phyloP scores from a whole-genome alignment of 2,797 vertebrate species.

The Notolepis coatsorum region DNA sequence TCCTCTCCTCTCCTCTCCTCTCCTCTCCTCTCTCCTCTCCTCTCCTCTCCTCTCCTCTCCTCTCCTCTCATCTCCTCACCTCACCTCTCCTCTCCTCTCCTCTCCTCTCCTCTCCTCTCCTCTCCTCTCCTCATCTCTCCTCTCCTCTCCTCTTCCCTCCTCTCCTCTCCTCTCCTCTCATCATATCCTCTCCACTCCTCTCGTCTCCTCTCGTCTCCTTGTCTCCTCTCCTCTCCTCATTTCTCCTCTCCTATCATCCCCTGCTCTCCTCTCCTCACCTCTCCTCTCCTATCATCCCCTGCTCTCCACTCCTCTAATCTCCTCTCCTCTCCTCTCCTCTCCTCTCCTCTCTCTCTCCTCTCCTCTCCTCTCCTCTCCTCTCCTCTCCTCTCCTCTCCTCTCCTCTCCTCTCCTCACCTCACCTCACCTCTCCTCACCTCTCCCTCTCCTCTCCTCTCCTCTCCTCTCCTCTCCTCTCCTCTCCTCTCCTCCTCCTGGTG shows the following conservation, averaged over 20 bases:
- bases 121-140: conserved; percentile 18
- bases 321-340: conserved; percentile 11
- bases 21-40: conserved; percentile 29
- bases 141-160: background rate
- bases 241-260: conserved; percentile 1
- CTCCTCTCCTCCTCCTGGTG: background rate
- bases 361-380: conserved; percentile 11
- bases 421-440: background rate
- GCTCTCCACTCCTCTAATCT: background rate
- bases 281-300: background rate
- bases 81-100: conserved; percentile 17
- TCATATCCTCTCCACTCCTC: conserved; percentile 24
- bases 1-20: background rate
- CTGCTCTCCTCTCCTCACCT: conserved; percentile 18
- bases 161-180: background rate
- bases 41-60: conserved; percentile 1
- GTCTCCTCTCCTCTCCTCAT: conserved; percentile 5
- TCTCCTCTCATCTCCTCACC: conserved; percentile 22
- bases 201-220: conserved; percentile 13
- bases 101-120: background rate
- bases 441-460: background rate
- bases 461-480: conserved; percentile 25
- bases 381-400: background rate
- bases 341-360: conserved; percentile 21
- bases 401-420: conserved; percentile 17